These are phyloP conservation scores for Drepana falcataria DNA, from an alignment of 2,888 invertebrate genomes.

Conservation along the genomic window DNA sequence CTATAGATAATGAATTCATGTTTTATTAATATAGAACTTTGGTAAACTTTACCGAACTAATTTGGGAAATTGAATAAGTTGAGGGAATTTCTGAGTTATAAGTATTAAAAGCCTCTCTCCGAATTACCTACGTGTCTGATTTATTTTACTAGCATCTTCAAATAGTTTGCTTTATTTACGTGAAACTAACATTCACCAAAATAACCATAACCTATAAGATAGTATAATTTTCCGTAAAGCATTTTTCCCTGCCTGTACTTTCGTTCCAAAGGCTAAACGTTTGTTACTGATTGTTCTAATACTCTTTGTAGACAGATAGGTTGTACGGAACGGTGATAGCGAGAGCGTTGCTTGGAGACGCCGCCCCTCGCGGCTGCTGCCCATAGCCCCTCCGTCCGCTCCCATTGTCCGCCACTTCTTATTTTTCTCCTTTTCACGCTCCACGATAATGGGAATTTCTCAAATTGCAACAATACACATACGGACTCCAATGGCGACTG, in stretches of 20 bases:
- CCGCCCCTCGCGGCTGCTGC: constrained; percentile 11
- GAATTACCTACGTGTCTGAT: not conserved
- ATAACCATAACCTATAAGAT: no score
- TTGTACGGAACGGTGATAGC: constrained; percentile 12
- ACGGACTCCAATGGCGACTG: constrained; percentile 47
- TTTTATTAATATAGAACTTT: not conserved
- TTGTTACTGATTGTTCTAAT: constrained; percentile 21
- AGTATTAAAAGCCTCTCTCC: not conserved
- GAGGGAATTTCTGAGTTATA: not conserved
- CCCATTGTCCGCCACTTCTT: constrained; percentile 63
- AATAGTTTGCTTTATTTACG: no score
- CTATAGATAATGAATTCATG: not conserved
- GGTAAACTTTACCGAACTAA: not conserved
- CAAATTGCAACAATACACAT: constrained; percentile 76
- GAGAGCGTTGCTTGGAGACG: constrained; percentile 36
- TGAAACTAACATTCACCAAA: no score
- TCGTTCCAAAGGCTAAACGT: constrained; percentile 5
- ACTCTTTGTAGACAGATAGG: constrained; percentile 5
- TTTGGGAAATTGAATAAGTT: not conserved
- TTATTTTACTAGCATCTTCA: not conserved
- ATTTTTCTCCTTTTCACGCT: constrained; percentile 67
- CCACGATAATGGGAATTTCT: constrained; percentile 72
- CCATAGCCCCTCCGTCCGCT: constrained; percentile 4
- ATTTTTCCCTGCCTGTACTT: no score
- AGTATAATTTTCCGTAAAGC: no score